A percentile compares a stretch with the other conserved stretches of the same genome.
phyloP scores from a whole-genome alignment of 2,888 invertebrate species.

The Malachius bipustulatus region DNA sequence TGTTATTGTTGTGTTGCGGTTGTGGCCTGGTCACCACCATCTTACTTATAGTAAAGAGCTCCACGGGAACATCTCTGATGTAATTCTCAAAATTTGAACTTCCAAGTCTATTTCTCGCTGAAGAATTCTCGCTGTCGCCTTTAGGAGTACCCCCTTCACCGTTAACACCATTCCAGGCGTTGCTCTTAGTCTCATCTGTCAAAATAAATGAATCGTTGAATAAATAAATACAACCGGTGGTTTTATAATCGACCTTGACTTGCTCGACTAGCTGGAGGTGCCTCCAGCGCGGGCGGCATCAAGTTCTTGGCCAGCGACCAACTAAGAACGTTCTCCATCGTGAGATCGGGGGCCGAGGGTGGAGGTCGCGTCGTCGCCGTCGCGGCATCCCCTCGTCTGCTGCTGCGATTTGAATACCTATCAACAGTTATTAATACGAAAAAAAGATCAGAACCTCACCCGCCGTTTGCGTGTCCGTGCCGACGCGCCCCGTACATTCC shows the following conservation, averaged over 20 bases:
- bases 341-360: constrained; percentile 19
- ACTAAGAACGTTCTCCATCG: constrained; percentile 33
- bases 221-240: too few relatives aligned
- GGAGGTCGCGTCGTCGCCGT: constrained; percentile 7
- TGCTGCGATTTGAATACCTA: not conserved
- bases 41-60: constrained; percentile 33
- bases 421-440: too few relatives aligned
- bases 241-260: too few relatives aligned
- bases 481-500: constrained; percentile 30
- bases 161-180: too few relatives aligned
- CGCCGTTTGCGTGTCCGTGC: not conserved
- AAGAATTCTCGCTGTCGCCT: too few relatives aligned
- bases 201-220: too few relatives aligned
- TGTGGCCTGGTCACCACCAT: constrained; percentile 28
- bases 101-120: too few relatives aligned
- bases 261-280: constrained; percentile 7
- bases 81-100: constrained; percentile 30
- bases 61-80: constrained; percentile 32
- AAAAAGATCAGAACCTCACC: too few relatives aligned
- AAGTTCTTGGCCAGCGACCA: constrained; percentile 35
- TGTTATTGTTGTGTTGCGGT: too few relatives aligned
- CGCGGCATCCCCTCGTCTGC: not conserved
- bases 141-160: too few relatives aligned
- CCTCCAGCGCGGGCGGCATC: constrained; percentile 23
- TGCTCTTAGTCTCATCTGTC: too few relatives aligned